These are phyloP conservation scores for Dynastes hyllus DNA, from an alignment of 2,888 invertebrate genomes.

Conservation along the genomic window DNA sequence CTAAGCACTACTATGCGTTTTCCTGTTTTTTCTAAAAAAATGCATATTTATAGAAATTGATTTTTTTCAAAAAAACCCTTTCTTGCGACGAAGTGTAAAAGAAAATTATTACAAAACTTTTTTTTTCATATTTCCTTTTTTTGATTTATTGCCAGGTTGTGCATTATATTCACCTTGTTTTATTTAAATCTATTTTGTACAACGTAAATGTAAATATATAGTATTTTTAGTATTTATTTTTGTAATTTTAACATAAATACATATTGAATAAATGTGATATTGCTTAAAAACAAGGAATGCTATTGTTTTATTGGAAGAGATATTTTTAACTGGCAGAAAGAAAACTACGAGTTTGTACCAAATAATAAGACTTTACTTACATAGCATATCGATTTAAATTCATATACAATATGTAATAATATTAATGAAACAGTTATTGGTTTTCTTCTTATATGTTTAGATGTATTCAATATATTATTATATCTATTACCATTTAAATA, in stretches of 20 bases:
- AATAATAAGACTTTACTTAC: slow-evolving; percentile 51
- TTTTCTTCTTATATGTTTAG: slow-evolving; percentile 10
- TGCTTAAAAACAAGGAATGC: neutral
- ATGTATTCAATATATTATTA: slow-evolving; percentile 24
- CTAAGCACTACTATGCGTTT: no score
- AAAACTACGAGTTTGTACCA: slow-evolving; percentile 36
- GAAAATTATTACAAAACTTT: neutral
- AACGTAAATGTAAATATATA: neutral
- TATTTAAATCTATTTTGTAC: slow-evolving; percentile 11
- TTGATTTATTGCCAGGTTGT: neutral
- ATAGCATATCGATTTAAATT: slow-evolving; percentile 45
- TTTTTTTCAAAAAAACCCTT: no score
- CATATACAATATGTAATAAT: slow-evolving; percentile 46
- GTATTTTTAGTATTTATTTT: slow-evolving; percentile 25
- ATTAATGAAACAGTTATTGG: slow-evolving; percentile 7
- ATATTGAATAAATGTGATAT: slow-evolving; percentile 4
- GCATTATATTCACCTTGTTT: neutral
- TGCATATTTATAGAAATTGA: no score
- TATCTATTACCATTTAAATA: neutral
- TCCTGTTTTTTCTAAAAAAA: no score
- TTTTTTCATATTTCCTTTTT: neutral
- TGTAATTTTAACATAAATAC: slow-evolving; percentile 19
- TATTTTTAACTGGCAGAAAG: neutral
- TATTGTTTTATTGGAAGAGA: no score
- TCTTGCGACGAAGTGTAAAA: neutral